Evolutionary conservation across 2,113 vertebrate genomes (phyloP).

Genomic region (Cathartes aura): DNA sequence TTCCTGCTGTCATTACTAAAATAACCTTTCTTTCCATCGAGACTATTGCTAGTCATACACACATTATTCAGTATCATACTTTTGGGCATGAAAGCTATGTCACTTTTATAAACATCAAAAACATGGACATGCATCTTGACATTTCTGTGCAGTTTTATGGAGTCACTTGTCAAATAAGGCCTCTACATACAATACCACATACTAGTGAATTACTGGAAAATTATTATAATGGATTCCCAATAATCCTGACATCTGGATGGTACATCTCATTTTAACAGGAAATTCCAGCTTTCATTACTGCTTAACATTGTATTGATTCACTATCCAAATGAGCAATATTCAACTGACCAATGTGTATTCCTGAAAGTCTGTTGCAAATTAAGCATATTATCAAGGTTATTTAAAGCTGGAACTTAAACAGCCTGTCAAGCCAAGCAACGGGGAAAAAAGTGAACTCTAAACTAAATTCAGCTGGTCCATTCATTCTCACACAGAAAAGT

Average conservation of each 20-base stretch:
- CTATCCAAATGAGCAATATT: conserved; percentile 16
- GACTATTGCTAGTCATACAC: conserved; percentile 61
- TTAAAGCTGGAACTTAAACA: conserved; percentile 64
- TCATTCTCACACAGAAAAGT: conserved; percentile 64
- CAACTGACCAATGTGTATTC: conserved; percentile 31
- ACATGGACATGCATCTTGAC: conserved; percentile 65
- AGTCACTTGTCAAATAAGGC: conserved; percentile 66
- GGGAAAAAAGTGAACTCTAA: conserved; percentile 33
- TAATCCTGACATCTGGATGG: conserved; percentile 33
- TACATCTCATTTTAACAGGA: conserved; percentile 1
- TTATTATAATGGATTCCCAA: conserved; percentile 30
- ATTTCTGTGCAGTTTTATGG: conserved; percentile 63
- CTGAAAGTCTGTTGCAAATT: conserved; percentile 41
- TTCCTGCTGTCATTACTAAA: conserved; percentile 55
- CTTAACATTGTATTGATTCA: conserved; percentile 18
- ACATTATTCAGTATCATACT: conserved; percentile 38
- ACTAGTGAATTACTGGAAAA: conserved; percentile 57
- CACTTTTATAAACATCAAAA: conserved; percentile 68
- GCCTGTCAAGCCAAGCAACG: conserved; percentile 43
- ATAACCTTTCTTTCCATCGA: conserved; percentile 52
- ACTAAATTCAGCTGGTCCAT: conserved; percentile 59
- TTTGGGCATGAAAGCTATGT: conserved; percentile 57
- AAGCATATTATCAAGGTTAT: conserved; percentile 30
- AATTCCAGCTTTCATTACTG: conserved; percentile 40
- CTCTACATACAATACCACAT: conserved; percentile 64